Evolutionary conservation across 2,888 invertebrate genomes (phyloP).

Genomic region (Drosophila mimica): DNA sequence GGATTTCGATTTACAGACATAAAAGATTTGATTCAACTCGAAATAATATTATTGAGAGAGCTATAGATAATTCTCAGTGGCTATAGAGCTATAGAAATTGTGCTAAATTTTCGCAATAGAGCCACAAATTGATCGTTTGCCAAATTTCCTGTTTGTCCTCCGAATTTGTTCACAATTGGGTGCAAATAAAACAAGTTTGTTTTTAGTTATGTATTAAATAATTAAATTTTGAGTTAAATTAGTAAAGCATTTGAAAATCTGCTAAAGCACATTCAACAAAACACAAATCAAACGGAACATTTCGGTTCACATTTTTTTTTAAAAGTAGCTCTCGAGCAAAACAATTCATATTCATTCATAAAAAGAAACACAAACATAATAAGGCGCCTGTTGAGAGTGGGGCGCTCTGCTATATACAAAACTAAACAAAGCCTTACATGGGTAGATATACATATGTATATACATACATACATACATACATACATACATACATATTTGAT

Average conservation of each 20-base stretch:
- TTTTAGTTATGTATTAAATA: constrained; percentile 16
- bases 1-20: constrained; percentile 45
- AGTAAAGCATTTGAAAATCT: constrained; percentile 69
- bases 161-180: constrained; percentile 79
- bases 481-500: constrained; percentile 4
- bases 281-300: constrained; percentile 58
- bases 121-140: constrained; percentile 44
- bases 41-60: constrained; percentile 37
- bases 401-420: constrained; percentile 73
- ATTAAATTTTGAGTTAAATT: constrained; percentile 62
- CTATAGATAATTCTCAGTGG: constrained; percentile 35
- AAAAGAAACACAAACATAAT: constrained; percentile 76
- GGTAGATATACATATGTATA: constrained; percentile 47
- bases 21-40: constrained; percentile 22
- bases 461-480: constrained; percentile 2
- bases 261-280: constrained; percentile 65
- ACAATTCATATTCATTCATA: constrained; percentile 45
- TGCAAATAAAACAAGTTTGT: constrained; percentile 40
- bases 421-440: constrained; percentile 75
- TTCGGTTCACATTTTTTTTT: constrained; percentile 19
- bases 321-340: constrained; percentile 31
- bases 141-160: constrained; percentile 77
- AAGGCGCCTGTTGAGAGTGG: constrained; percentile 42
- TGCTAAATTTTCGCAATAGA: constrained; percentile 56
- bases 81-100: constrained; percentile 46